Percentiles rank a stretch among this genome's conserved stretches.
phyloP scores from a whole-genome alignment of 2,888 invertebrate genomes.

The Mesorhabditis spiculigera region DNA sequence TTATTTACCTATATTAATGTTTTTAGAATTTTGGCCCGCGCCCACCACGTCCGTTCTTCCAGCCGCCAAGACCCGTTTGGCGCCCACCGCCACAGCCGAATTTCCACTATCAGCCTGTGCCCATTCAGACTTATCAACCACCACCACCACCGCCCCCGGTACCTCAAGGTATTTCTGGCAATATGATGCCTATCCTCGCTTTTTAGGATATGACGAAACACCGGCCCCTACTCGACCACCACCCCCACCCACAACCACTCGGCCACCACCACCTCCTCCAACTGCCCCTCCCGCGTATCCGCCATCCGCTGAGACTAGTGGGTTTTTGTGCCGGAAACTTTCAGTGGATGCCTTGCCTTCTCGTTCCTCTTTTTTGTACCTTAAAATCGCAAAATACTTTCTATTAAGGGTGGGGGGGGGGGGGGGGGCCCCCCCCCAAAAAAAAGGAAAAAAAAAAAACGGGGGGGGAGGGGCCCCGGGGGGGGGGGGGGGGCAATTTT shows the following conservation, averaged over 20 bases:
- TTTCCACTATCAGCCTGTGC: background rate
- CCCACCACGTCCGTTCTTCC: background rate
- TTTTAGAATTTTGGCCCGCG: slow-evolving; percentile 1
- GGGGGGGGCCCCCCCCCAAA: no score
- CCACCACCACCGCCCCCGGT: background rate
- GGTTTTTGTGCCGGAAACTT: background rate
- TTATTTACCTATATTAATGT: background rate
- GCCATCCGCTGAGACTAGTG: background rate
- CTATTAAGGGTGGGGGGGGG: no score
- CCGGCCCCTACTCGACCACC: background rate
- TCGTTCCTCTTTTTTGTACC: background rate
- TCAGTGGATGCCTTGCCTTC: background rate
- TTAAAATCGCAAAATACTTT: background rate
- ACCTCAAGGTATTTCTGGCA: background rate
- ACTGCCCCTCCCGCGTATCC: background rate
- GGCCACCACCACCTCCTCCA: background rate
- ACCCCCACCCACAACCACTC: background rate
- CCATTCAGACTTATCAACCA: background rate
- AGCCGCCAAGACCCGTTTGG: slow-evolving; percentile 1
- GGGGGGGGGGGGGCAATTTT: no score
- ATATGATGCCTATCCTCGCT: background rate
- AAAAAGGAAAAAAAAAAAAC: no score
- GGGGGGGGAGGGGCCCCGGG: no score
- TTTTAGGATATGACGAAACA: background rate
- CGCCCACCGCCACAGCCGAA: background rate